These are phyloP conservation scores for Alcedo quadribrachys DNA, from an alignment of 2,797 vertebrate species.

Conservation along the genomic window DNA sequence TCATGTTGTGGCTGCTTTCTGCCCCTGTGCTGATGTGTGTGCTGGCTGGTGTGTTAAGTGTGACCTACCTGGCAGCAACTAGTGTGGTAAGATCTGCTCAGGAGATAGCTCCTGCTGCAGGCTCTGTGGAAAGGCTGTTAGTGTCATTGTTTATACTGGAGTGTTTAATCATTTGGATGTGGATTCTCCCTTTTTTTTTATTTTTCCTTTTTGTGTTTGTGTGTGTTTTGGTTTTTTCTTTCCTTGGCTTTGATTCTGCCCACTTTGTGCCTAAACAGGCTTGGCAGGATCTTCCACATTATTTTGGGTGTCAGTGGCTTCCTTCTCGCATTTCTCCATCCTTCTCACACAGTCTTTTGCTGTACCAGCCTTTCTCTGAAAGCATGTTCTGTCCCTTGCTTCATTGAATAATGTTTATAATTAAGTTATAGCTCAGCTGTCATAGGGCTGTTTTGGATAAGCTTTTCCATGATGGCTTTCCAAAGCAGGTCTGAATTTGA, in stretches of 20 bases:
- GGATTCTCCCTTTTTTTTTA: neutral
- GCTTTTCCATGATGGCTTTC: neutral
- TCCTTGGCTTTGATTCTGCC: neutral
- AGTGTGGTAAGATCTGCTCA: neutral
- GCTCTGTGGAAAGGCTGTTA: neutral
- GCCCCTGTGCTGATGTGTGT: neutral
- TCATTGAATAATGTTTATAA: neutral
- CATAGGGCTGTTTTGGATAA: neutral
- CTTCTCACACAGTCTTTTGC: neutral
- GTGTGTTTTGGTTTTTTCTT: neutral
- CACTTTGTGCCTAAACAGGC: neutral
- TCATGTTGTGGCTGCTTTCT: neutral
- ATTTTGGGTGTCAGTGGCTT: neutral
- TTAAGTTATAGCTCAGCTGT: neutral
- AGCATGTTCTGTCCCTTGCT: neutral
- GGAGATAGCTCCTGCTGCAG: accelerated
- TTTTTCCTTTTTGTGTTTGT: neutral
- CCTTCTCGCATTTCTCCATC: neutral
- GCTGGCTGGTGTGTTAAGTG: accelerated
- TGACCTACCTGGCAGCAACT: neutral
- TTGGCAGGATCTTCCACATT: neutral
- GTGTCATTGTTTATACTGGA: neutral
- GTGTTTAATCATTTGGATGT: neutral
- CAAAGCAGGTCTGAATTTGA: neutral
- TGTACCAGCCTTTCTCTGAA: neutral